Evolutionary conservation across 1,140 invertebrate genomes (phyloP).

Genomic region (Drosophila bipectinata): DNA sequence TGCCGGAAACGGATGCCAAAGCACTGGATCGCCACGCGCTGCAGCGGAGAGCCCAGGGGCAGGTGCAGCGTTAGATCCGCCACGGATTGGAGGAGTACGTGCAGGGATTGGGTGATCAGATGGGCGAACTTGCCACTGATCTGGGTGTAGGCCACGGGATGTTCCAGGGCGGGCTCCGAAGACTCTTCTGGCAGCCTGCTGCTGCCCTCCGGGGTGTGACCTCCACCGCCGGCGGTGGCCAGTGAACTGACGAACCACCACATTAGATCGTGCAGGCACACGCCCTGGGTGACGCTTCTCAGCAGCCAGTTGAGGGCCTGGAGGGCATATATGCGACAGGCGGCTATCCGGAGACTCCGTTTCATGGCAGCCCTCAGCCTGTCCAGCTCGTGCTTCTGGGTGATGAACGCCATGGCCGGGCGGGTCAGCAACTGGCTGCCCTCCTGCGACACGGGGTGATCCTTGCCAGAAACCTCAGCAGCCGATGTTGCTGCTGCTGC

Average conservation of each 20-base stretch:
- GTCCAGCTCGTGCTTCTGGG: conserved; percentile 93
- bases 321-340: conserved; percentile 92
- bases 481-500: conserved; percentile 1
- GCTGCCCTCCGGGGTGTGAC: conserved; percentile 44
- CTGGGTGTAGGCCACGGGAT: conserved; percentile 92
- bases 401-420: conserved; percentile 93
- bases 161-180: conserved; percentile 88
- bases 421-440: conserved; percentile 84
- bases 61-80: conserved; percentile 96
- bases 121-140: conserved; percentile 92
- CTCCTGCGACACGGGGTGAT: conserved; percentile 14
- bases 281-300: conserved; percentile 94
- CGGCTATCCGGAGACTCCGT: conserved; percentile 91
- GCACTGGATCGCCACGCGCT: conserved; percentile 96
- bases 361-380: conserved; percentile 92
- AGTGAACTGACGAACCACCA: conserved; percentile 97
- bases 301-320: conserved; percentile 98
- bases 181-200: conserved; percentile 57
- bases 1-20: conserved; percentile 95
- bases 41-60: conserved; percentile 93
- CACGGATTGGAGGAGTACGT: conserved; percentile 95
- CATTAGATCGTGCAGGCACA: conserved; percentile 95
- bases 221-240: conserved; percentile 83
- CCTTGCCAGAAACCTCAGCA: not conserved
- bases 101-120: conserved; percentile 92